Conservation (phyloP, 2,797 vertebrate genomes). For the Crenichthys baileyi region DNA sequence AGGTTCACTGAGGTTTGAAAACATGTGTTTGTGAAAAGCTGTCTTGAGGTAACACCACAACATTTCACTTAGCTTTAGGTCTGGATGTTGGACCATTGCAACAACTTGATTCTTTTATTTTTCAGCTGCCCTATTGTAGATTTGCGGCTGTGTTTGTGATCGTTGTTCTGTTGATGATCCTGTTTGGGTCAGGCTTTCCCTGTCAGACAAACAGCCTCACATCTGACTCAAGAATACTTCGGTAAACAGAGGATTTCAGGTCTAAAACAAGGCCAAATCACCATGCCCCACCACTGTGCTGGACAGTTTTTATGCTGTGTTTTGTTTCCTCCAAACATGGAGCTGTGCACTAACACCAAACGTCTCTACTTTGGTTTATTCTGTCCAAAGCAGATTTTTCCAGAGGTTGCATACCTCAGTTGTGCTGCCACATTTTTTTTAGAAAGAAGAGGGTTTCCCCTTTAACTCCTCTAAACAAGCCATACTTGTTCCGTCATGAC, state of each 20-base stretch:
- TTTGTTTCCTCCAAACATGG: background rate
- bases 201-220: no score
- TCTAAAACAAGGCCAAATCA: background rate
- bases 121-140: background rate
- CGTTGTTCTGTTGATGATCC: no score
- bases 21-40: no score
- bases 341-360: background rate
- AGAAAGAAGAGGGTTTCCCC: background rate
- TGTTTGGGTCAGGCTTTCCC: no score
- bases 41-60: no score
- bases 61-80: no score
- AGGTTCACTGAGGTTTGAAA: no score
- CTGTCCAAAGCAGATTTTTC: background rate
- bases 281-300: background rate
- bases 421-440: background rate
- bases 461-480: background rate
- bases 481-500: background rate
- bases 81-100: background rate
- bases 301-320: background rate
- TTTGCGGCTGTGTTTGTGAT: background rate
- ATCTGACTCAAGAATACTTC: background rate
- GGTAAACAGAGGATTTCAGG: background rate
- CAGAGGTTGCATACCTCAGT: background rate
- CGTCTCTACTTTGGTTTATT: background rate
- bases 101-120: background rate